Percentiles rank a stretch among this genome's conserved stretches.
Evolutionary conservation across 2,888 invertebrate species (phyloP).

Genomic region (Xanthorhoe designata): DNA sequence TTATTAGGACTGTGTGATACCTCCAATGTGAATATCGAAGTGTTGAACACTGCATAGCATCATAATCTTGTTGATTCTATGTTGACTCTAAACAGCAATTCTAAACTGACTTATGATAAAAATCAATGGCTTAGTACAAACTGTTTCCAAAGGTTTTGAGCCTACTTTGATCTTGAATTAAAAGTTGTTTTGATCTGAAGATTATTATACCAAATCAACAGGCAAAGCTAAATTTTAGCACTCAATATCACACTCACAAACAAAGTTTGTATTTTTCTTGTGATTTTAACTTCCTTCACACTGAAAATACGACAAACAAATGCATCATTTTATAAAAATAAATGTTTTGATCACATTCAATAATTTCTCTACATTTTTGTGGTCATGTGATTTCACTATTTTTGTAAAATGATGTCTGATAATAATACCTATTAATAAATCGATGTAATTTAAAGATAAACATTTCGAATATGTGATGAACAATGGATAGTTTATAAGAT

Average conservation of each 20-base stretch:
- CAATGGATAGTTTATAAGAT: conserved; percentile 39
- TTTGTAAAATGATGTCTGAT: conserved; percentile 32
- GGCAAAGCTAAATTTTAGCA: background rate
- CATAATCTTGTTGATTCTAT: conserved; percentile 9
- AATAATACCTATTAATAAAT: conserved; percentile 40
- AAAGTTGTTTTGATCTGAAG: conserved; percentile 6
- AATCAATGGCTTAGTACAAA: conserved; percentile 52
- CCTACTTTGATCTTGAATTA: conserved; percentile 13
- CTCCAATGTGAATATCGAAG: background rate
- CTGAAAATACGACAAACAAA: background rate
- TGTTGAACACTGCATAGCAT: conserved; percentile 5
- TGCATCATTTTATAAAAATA: conserved; percentile 13
- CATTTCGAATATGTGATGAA: conserved; percentile 49
- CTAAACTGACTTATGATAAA: conserved; percentile 25
- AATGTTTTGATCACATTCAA: background rate
- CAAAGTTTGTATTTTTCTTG: background rate
- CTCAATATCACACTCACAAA: background rate
- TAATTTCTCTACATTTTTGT: background rate
- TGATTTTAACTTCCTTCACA: background rate
- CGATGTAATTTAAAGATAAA: conserved; percentile 39
- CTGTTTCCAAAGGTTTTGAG: conserved; percentile 24
- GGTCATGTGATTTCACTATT: conserved; percentile 19
- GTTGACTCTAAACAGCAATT: conserved; percentile 14
- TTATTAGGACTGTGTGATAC: background rate
- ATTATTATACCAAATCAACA: background rate